These are phyloP conservation scores for Bombus confusus DNA, from an alignment of 1,140 invertebrate species.

Conservation along the genomic window DNA sequence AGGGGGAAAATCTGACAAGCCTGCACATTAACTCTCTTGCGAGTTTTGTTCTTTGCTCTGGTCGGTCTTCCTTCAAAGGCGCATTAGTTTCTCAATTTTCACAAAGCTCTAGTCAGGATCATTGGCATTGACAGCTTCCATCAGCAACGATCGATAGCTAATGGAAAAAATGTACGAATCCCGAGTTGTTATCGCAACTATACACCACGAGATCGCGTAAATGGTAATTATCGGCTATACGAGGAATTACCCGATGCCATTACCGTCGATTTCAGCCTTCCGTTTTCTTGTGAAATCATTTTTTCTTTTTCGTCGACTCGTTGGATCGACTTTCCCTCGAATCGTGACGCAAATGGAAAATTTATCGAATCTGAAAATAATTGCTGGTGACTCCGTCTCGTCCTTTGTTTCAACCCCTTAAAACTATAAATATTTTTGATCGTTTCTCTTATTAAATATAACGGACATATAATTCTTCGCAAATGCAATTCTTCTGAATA, in stretches of 20 bases:
- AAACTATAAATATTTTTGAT: too few species aligned
- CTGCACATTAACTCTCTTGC: constrained; percentile 1
- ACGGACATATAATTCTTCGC: too few species aligned
- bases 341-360: constrained; percentile 7
- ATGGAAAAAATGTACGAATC: not conserved
- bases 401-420: too few species aligned
- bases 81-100: constrained; percentile 9
- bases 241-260: constrained; percentile 16
- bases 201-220: not conserved
- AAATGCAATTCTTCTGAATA: too few species aligned
- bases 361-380: not conserved
- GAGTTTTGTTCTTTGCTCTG: not conserved
- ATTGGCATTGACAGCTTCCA: constrained; percentile 6
- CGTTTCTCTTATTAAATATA: too few species aligned
- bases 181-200: not conserved
- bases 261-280: not conserved
- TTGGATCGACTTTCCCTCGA: constrained; percentile 14
- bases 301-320: not conserved
- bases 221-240: constrained; percentile 27
- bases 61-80: not conserved
- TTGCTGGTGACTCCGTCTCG: too few species aligned
- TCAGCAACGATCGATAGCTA: not conserved
- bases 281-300: constrained; percentile 11
- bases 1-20: not conserved
- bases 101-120: not conserved